Conservation (phyloP, 2,888 invertebrate species). For the Synergus japonicus region DNA sequence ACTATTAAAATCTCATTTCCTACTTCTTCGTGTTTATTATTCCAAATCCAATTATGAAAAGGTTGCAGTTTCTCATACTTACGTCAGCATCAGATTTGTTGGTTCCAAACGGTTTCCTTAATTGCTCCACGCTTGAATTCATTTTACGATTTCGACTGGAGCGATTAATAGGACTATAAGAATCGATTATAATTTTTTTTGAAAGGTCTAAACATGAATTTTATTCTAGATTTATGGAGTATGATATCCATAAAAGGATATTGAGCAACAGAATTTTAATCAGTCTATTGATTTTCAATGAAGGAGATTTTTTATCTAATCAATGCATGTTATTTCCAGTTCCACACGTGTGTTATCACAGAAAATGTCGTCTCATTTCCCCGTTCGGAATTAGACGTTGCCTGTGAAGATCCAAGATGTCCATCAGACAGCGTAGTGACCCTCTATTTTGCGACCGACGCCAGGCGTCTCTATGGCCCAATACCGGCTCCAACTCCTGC, state of each 20-base stretch:
- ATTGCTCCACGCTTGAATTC: neutral
- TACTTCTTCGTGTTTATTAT: neutral
- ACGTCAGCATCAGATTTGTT: slow-evolving; percentile 1
- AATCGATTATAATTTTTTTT: neutral
- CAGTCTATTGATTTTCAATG: neutral
- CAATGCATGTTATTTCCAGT: slow-evolving; percentile 79
- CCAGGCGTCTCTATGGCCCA: slow-evolving; percentile 79
- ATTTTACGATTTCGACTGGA: neutral
- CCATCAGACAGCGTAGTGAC: slow-evolving; percentile 92
- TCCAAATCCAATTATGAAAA: slow-evolving; percentile 1
- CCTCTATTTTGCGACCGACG: slow-evolving; percentile 86
- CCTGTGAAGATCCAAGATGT: slow-evolving; percentile 89
- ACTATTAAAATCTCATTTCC: slow-evolving; percentile 12
- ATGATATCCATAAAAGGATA: neutral
- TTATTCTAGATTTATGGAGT: neutral
- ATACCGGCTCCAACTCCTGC: slow-evolving; percentile 86
- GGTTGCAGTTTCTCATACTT: neutral
- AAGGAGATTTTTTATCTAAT: neutral
- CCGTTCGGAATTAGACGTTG: slow-evolving; percentile 91
- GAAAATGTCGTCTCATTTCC: slow-evolving; percentile 91
- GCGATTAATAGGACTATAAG: slow-evolving; percentile 1
- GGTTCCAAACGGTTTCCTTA: neutral
- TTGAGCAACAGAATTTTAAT: neutral
- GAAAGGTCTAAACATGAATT: neutral
- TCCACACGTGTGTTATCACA: slow-evolving; percentile 95